A percentile compares a stretch with the other conserved stretches of the same genome.
Conservation (phyloP, 92 coral and sea anemone species). For the Phenganax marumi region DNA sequence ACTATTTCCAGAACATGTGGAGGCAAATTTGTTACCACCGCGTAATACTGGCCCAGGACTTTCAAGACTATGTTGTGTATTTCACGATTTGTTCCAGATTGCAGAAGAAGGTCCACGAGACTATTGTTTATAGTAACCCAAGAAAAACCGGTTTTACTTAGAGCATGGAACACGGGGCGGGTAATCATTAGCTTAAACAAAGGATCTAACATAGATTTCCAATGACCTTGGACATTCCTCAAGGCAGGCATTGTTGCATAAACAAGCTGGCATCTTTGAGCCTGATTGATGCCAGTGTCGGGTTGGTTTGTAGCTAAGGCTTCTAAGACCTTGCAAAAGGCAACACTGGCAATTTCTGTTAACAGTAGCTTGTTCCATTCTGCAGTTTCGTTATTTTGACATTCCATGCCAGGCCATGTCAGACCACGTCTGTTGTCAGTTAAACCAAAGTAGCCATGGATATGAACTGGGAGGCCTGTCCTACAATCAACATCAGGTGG, state of each 20-base stretch:
- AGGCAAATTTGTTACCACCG: constrained; percentile 41
- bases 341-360: constrained; percentile 34
- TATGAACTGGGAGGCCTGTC: constrained; percentile 49
- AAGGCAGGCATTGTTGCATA: constrained; percentile 42
- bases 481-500: constrained; percentile 36
- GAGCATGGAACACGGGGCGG: constrained; percentile 25
- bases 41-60: not conserved
- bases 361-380: constrained; percentile 45
- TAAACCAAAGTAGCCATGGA: constrained; percentile 55
- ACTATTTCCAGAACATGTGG: constrained; percentile 44
- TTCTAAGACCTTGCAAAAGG: constrained; percentile 24
- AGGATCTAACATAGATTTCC: constrained; percentile 77
- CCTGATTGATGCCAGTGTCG: not conserved
- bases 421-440: constrained; percentile 54
- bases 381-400: constrained; percentile 49
- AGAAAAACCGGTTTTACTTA: constrained; percentile 5
- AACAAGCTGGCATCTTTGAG: constrained; percentile 12
- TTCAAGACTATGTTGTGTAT: constrained; percentile 7
- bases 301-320: constrained; percentile 14
- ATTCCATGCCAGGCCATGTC: constrained; percentile 48
- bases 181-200: constrained; percentile 12
- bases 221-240: constrained; percentile 77
- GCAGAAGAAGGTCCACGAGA: constrained; percentile 38
- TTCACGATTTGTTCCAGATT: constrained; percentile 1
- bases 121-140: constrained; percentile 40